Evolutionary conservation across 2,888 invertebrate species (phyloP), one percentile per base, ranked within the genome.

Genomic region (Laothoe populi): DNA sequence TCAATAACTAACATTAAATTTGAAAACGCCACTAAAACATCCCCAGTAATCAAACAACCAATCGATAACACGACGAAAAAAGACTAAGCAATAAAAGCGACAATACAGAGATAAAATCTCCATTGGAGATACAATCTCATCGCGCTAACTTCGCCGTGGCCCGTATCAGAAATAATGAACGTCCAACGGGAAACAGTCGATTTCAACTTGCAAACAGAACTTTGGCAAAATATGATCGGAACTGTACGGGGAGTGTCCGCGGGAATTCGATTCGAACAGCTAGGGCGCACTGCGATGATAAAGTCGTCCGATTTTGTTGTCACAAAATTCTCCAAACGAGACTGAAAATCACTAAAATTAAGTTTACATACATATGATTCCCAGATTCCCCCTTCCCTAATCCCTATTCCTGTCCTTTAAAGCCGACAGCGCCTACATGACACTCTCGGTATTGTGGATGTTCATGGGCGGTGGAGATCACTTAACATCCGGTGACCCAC

Each of bases 51-150:
- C 31, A 31, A 5, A 13, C 38, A 38, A 38, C 38, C 38, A 38
- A 38, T 13, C 38, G 38, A 38, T 10, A 38, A 13, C 13, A 38
- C 38, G 38, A 38, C 11, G 4, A 38, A 38, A 0, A 13, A 38
- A 38, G 13, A 38, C 38, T 38, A 38, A 38, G 38, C 13, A 38
- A 38, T 38, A 53, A 53, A 35, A 31, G 53, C 35, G 58, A 13
- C 31, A 59, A 45, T 42, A 42, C 58, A 21, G 13, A 49, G 42
- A 61, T 61, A 61, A 23, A 23, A 61, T 61, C 53, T 23, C 23
- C 61, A 42, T 42, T 61, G 44, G 53, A 53, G 60, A 61, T 61
- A 53, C 24, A 24, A 61, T 53, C 42, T 53, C 40, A 61, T 53
- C 40, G 16, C 7, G 24, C 44, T 10, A 61, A 61, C 26, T 61